phyloP scores from a whole-genome alignment of 2,888 invertebrate genomes.

The Sipha maydis region DNA sequence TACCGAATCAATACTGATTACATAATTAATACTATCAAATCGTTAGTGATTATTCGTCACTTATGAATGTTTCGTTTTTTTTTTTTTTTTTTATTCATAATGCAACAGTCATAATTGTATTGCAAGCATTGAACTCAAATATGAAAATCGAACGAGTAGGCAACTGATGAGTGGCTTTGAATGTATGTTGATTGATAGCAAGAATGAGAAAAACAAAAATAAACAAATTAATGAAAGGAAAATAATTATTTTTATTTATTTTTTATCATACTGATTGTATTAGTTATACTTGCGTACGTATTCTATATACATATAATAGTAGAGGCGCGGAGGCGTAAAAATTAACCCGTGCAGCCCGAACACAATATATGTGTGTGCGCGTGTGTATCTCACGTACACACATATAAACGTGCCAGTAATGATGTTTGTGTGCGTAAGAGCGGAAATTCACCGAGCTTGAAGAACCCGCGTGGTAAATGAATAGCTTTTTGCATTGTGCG shows the following conservation, averaged over 20 bases:
- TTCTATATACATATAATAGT: neutral
- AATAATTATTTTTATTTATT: neutral
- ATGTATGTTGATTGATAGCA: too few relatives aligned
- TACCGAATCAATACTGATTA: too few relatives aligned
- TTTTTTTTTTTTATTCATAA: too few relatives aligned
- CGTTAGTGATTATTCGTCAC: too few relatives aligned
- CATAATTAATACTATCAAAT: too few relatives aligned
- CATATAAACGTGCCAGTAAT: neutral
- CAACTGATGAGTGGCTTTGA: too few relatives aligned
- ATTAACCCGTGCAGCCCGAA: constrained; percentile 21
- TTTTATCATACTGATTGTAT: neutral
- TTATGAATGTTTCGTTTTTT: too few relatives aligned
- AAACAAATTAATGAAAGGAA: neutral
- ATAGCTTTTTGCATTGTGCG: constrained; percentile 57
- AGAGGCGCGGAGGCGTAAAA: constrained; percentile 48
- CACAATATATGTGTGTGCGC: neutral
- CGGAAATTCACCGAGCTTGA: constrained; percentile 45
- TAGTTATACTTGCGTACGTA: neutral
- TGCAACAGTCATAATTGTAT: too few relatives aligned
- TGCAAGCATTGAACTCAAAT: too few relatives aligned
- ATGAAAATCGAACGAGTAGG: too few relatives aligned
- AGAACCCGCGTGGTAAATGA: constrained; percentile 52
- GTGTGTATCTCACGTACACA: neutral
- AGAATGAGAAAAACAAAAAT: too few relatives aligned
- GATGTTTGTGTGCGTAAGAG: neutral